Conservation (phyloP, 2,888 invertebrate genomes). For the Ganaspis brasiliensis region DNA sequence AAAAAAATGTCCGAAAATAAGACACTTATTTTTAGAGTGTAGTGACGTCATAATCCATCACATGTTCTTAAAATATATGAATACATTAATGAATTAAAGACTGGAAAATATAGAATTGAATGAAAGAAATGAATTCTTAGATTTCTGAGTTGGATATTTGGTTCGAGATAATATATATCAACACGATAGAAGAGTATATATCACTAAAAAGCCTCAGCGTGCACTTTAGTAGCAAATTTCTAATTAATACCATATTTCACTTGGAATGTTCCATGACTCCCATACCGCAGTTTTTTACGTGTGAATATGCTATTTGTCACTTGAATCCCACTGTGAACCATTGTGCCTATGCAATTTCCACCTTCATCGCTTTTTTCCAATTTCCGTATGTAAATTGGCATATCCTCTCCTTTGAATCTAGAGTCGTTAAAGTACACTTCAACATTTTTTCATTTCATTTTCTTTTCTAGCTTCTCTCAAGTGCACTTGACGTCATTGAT, state of each 20-base stretch:
- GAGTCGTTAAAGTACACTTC: constrained; percentile 34
- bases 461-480: constrained; percentile 16
- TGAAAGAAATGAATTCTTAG: neutral
- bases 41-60: too few relatives aligned
- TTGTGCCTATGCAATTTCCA: constrained; percentile 35
- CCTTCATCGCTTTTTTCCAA: constrained; percentile 38
- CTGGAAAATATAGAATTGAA: neutral
- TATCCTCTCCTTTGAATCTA: constrained; percentile 34
- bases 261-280: constrained; percentile 13
- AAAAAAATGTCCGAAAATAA: too few relatives aligned
- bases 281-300: constrained; percentile 31
- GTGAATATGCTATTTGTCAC: constrained; percentile 41
- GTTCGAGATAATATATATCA: neutral
- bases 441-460: constrained; percentile 25
- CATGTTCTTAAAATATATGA: too few relatives aligned
- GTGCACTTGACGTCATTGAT: constrained; percentile 23
- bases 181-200: constrained; percentile 8
- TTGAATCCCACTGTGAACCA: constrained; percentile 43
- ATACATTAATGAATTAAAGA: too few relatives aligned
- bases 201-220: constrained; percentile 27
- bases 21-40: too few relatives aligned
- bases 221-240: constrained; percentile 36
- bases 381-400: constrained; percentile 42
- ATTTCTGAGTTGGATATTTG: neutral
- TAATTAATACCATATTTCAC: constrained; percentile 42